phyloP scores from a whole-genome alignment of 1,140 invertebrate species.

The Condylostylus longicornis region DNA sequence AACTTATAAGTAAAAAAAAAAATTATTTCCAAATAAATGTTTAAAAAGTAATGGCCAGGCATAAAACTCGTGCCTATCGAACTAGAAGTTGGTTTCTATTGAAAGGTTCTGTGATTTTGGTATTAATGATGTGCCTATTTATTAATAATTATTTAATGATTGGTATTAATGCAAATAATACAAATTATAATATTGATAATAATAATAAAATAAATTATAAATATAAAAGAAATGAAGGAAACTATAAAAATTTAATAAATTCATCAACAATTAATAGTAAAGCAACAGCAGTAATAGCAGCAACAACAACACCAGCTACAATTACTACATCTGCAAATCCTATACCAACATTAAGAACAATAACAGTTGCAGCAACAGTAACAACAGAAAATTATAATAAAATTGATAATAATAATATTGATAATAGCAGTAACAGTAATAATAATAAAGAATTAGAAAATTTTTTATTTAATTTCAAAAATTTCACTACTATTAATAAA shows the following conservation, averaged over 20 bases:
- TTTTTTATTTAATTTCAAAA: neutral
- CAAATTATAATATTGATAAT: neutral
- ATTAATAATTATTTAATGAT: no score
- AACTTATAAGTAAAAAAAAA: no score
- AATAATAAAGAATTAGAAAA: slow-evolving; percentile 2
- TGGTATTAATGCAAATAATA: neutral
- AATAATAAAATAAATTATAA: no score
- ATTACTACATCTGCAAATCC: neutral
- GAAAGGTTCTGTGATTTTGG: slow-evolving; percentile 13
- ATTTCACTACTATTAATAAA: neutral
- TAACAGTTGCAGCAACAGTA: neutral
- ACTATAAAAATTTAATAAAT: neutral
- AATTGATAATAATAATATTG: no score
- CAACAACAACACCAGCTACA: neutral
- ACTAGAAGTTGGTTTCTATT: slow-evolving; percentile 13
- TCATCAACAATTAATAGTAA: neutral
- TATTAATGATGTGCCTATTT: slow-evolving; percentile 9
- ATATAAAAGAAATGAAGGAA: neutral
- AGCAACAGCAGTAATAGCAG: neutral
- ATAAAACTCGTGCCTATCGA: slow-evolving; percentile 9
- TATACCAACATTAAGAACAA: neutral
- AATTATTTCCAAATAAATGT: no score
- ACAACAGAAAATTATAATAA: no score
- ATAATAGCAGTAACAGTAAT: slow-evolving; percentile 5
- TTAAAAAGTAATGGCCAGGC: slow-evolving; percentile 12